Base-by-base conservation (phyloP, 2,888 invertebrate species). In the Malthinus seriepunctatus region DNA sequence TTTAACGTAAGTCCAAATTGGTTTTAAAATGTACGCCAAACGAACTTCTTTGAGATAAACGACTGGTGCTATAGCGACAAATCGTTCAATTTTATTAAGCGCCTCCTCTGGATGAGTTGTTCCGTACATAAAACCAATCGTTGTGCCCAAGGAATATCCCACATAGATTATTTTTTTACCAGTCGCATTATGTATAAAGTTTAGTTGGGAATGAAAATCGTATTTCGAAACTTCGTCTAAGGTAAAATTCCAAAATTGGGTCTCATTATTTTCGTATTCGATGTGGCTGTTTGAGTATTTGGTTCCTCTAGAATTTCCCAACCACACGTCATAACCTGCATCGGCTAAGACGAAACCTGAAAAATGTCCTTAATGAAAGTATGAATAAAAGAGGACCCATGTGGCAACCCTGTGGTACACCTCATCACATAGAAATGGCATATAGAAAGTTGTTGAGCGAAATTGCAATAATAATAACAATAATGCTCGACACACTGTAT, bases 131-230 rank as follows among this genome's bases (percentile, higher is more conserved):
- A 86, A 87, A 61, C 87, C 82, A 51, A 84, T 79, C 0, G 89
- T 86, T 1, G 89, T 88, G 1, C 93, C 94, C 85, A 94, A 91
- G 0, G 92, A 93, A 76, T 93, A 92, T 0, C 94, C 95, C 38
- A 93, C 79, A 72, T 92, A 94, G 66, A 84, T 83, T 31, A 88
- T 63, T 4, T 66, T 68, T 12, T 65, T 57, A 8, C 67, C 69
- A 1, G 76, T 73, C 53, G 71, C 57, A 6, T 60, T 32, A 3
- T 70, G 50, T 11, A 78, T 74, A 8, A 70, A 67, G 12, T 72
- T 62, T 32, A 78, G 71, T 38, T 70, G 70, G 1, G 74, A 71
- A 32, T 76, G 76, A 7, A 76, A 58, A 59, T 78, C 78, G 37
- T 71, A 66, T 6, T 70, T 42, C 9, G 71, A 72, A 10, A 78